These are phyloP conservation scores for Cossypha dichroa DNA, from an alignment of 2,797 vertebrate species.

Conservation along the genomic window DNA sequence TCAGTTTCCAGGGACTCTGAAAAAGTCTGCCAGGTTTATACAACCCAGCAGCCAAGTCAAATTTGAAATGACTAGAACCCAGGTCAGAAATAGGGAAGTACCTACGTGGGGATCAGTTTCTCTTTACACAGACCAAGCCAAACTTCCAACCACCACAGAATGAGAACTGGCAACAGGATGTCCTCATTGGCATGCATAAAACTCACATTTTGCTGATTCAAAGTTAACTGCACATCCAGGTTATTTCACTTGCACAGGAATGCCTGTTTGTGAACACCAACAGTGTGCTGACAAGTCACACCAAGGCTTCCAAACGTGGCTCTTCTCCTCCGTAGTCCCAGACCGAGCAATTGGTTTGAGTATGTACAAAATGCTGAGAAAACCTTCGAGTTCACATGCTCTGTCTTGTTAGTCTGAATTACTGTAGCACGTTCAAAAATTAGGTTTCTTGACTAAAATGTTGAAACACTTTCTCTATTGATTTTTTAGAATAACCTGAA, in stretches of 20 bases:
- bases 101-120: conserved; percentile 1
- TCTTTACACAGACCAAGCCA: conserved; percentile 45
- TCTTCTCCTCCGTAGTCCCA: not conserved
- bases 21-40: not conserved
- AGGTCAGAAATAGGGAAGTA: conserved; percentile 39
- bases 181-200: conserved; percentile 45
- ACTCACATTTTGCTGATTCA: conserved; percentile 5
- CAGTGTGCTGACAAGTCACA: not conserved
- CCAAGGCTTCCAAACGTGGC: not conserved
- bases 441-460: conserved; percentile 41
- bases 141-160: conserved; percentile 51
- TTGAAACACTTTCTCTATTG: conserved; percentile 39
- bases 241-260: not conserved
- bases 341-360: not conserved
- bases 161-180: conserved; percentile 28
- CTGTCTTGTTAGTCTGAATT: conserved; percentile 6
- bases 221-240: conserved; percentile 37
- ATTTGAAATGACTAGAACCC: conserved; percentile 1
- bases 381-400: conserved; percentile 29
- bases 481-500: conserved; percentile 55
- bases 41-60: not conserved
- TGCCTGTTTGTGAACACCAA: not conserved
- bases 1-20: conserved; percentile 15
- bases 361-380: conserved; percentile 61
- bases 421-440: conserved; percentile 25